phyloP scores from a whole-genome alignment of 2,797 vertebrate species.

The Nannoperca australis region DNA sequence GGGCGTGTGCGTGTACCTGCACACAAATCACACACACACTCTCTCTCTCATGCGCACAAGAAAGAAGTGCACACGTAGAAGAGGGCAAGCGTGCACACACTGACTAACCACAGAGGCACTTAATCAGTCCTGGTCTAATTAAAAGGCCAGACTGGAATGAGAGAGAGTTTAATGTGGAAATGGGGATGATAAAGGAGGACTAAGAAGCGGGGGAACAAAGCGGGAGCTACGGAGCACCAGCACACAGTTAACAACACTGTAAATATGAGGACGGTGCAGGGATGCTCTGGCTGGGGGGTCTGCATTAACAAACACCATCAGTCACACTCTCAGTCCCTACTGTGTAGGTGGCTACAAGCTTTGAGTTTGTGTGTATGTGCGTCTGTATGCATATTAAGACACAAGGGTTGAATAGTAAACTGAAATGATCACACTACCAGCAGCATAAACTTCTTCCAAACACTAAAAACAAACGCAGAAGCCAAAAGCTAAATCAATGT shows the following conservation, averaged over 20 bases:
- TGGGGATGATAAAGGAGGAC: constrained; percentile 69
- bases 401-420: constrained; percentile 2
- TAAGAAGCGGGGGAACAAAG: constrained; percentile 32
- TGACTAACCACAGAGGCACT: constrained; percentile 70
- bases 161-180: constrained; percentile 74
- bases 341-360: constrained; percentile 21
- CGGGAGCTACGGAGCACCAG: constrained; percentile 1
- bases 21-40: constrained; percentile 5
- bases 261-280: constrained; percentile 44
- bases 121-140: constrained; percentile 85
- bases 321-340: constrained; percentile 37
- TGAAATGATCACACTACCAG: constrained; percentile 33
- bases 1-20: background rate
- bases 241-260: constrained; percentile 31
- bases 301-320: constrained; percentile 56
- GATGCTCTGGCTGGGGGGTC: constrained; percentile 36
- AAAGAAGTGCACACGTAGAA: constrained; percentile 14
- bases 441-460: constrained; percentile 10
- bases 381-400: constrained; percentile 24
- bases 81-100: constrained; percentile 21
- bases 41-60: background rate
- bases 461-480: background rate
- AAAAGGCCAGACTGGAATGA: constrained; percentile 79
- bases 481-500: constrained; percentile 28
- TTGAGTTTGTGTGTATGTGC: constrained; percentile 7